phyloP scores from a whole-genome alignment of 2,888 invertebrate genomes.

The Brachyopa scutellaris region DNA sequence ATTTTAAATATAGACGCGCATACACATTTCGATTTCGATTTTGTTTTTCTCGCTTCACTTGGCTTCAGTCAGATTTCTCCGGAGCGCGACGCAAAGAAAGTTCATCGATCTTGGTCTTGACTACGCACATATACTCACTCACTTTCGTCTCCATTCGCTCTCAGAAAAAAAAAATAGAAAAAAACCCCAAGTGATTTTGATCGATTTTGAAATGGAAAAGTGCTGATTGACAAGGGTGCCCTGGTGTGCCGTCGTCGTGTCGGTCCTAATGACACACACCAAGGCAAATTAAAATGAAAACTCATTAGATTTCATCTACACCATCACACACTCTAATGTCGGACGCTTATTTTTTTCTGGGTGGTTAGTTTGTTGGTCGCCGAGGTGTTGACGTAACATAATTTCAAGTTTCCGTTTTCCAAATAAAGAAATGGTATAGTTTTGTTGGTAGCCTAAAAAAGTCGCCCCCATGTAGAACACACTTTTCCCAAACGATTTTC shows the following conservation, averaged over 20 bases:
- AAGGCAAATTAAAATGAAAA: constrained; percentile 37
- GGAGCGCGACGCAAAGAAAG: constrained; percentile 49
- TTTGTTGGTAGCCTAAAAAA: constrained; percentile 38
- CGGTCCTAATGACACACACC: constrained; percentile 53
- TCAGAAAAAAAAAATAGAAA: not conserved
- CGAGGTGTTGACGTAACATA: constrained; percentile 70
- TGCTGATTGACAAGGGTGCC: constrained; percentile 67
- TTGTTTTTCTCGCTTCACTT: constrained; percentile 53
- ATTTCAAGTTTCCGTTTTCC: constrained; percentile 68
- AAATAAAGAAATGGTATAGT: constrained; percentile 7
- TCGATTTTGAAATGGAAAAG: constrained; percentile 68
- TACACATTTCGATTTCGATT: constrained; percentile 52
- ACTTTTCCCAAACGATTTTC: constrained; percentile 63
- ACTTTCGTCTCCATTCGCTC: not conserved
- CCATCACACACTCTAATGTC: constrained; percentile 2
- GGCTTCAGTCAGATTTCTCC: constrained; percentile 36
- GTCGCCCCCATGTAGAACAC: constrained; percentile 20
- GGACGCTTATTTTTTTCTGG: constrained; percentile 25
- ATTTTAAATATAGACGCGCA: constrained; percentile 67
- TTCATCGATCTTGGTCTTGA: constrained; percentile 65
- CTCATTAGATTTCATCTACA: constrained; percentile 62
- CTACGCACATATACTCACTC: constrained; percentile 1
- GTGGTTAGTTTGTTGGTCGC: constrained; percentile 48
- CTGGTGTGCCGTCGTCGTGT: constrained; percentile 33
- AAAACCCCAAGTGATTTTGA: constrained; percentile 50